A percentile compares a stretch with the other conserved stretches of the same genome.
Evolutionary conservation across 1,140 invertebrate species (phyloP).

Genomic region (Heterodera schachtii): DNA sequence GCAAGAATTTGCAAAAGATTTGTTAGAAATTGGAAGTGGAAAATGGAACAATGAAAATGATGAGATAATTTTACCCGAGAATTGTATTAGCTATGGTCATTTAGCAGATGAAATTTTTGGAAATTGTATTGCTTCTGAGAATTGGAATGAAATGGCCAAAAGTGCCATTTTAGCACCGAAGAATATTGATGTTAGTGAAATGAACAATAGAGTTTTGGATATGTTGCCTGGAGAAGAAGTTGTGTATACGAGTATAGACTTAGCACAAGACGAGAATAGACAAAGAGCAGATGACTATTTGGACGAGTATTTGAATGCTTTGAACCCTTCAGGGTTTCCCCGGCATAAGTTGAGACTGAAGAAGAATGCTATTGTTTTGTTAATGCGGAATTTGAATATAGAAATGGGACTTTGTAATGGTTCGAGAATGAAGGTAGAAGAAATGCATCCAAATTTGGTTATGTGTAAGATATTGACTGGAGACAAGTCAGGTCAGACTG

Average conservation of each 20-base stretch:
- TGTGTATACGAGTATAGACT: conserved; percentile 33
- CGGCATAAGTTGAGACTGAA: conserved; percentile 19
- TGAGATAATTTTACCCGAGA: conserved; percentile 41
- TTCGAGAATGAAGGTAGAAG: too few relatives aligned
- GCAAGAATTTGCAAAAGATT: conserved; percentile 48
- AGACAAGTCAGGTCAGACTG: too few relatives aligned
- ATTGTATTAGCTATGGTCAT: conserved; percentile 25
- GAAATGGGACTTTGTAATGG: too few relatives aligned
- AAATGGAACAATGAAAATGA: conserved; percentile 39
- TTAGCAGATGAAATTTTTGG: conserved; percentile 39
- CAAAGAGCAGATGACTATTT: conserved; percentile 41
- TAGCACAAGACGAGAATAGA: conserved; percentile 17
- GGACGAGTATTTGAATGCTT: conserved; percentile 10
- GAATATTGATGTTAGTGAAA: conserved; percentile 34
- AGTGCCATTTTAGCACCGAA: conserved; percentile 42
- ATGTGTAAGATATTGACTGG: too few relatives aligned
- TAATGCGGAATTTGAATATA: too few relatives aligned
- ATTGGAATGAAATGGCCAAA: conserved; percentile 27
- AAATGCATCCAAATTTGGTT: too few relatives aligned
- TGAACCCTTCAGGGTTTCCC: conserved; percentile 23
- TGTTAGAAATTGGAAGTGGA: conserved; percentile 53
- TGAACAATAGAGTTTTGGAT: conserved; percentile 43
- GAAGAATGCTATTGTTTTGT: too few relatives aligned
- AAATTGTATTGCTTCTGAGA: conserved; percentile 15
- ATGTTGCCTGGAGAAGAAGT: conserved; percentile 39